Conservation (phyloP, 2,888 invertebrate species). For the Argyra leucocephala region DNA sequence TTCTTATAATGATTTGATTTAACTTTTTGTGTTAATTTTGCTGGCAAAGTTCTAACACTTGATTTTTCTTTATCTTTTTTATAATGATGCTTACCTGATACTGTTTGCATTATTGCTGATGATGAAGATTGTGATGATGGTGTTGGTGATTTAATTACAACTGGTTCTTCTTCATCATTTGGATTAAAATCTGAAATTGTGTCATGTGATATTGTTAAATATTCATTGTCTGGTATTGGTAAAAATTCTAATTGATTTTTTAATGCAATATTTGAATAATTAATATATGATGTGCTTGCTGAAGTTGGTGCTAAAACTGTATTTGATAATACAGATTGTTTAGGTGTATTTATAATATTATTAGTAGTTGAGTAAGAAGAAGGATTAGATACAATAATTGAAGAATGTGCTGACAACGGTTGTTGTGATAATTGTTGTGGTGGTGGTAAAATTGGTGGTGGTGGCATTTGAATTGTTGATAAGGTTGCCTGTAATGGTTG, state of each 20-base stretch:
- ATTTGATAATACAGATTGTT: constrained; percentile 9
- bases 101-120: constrained; percentile 15
- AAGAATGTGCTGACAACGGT: constrained; percentile 10
- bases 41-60: constrained; percentile 38
- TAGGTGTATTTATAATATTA: constrained; percentile 20
- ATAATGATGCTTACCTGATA: constrained; percentile 16
- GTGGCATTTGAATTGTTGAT: constrained; percentile 12
- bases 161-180: constrained; percentile 41
- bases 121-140: constrained; percentile 9
- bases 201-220: constrained; percentile 39
- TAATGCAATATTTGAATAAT: constrained; percentile 24
- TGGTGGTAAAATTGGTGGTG: constrained; percentile 12
- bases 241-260: constrained; percentile 30
- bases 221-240: constrained; percentile 41
- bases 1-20: constrained; percentile 39
- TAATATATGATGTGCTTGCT: constrained; percentile 17
- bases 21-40: constrained; percentile 41
- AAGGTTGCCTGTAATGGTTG: neutral
- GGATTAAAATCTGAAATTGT: constrained; percentile 39
- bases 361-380: constrained; percentile 13
- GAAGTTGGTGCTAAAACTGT: constrained; percentile 13
- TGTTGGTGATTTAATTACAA: constrained; percentile 32
- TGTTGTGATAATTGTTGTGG: constrained; percentile 17
- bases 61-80: constrained; percentile 41
- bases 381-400: constrained; percentile 9